Evolutionary conservation across 2,888 invertebrate species (phyloP).

Genomic region (Calameuta idolon): DNA sequence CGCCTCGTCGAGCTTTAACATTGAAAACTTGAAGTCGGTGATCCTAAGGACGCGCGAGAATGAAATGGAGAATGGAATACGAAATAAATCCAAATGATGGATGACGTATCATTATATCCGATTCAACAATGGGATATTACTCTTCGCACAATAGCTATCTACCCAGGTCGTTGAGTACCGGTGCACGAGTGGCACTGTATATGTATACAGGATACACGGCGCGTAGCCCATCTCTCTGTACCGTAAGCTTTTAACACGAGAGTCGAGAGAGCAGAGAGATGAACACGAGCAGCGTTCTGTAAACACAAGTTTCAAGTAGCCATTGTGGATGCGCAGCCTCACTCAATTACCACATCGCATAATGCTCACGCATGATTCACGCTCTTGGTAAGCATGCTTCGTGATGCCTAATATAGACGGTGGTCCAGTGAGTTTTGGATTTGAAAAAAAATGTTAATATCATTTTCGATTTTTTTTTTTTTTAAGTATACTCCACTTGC

Average conservation of each 20-base stretch:
- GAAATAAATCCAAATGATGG: constrained; percentile 43
- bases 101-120: constrained; percentile 49
- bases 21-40: too few relatives aligned
- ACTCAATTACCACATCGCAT: constrained; percentile 10
- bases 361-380: constrained; percentile 12
- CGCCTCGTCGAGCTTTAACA: too few relatives aligned
- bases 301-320: constrained; percentile 21
- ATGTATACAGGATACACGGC: neutral
- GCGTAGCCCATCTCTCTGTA: constrained; percentile 1
- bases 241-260: neutral
- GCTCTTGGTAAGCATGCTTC: neutral
- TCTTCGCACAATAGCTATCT: constrained; percentile 51
- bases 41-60: neutral
- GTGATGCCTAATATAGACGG: too few relatives aligned
- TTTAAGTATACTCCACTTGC: too few relatives aligned
- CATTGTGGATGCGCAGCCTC: constrained; percentile 17
- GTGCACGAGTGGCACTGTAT: neutral
- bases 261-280: neutral
- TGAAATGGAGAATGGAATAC: neutral
- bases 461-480: too few relatives aligned
- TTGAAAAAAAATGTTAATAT: too few relatives aligned
- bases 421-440: too few relatives aligned
- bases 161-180: constrained; percentile 16
- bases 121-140: constrained; percentile 56
- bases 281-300: constrained; percentile 16